Evolutionary conservation across 2,888 invertebrate species (phyloP).

Genomic region (Priocnemis perturbator): DNA sequence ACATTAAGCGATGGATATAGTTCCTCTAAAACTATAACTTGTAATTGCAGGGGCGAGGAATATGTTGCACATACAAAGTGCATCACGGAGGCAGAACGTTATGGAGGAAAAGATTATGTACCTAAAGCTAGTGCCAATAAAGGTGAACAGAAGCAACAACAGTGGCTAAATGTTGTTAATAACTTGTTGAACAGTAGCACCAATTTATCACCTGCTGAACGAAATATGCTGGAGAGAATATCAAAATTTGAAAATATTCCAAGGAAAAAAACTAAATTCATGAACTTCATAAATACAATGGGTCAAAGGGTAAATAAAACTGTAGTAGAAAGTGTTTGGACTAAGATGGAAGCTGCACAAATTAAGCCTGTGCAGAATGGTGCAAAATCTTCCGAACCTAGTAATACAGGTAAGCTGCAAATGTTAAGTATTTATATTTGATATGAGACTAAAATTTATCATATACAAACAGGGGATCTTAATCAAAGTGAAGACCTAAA

Average conservation of each 20-base stretch:
- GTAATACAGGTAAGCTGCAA: conserved; percentile 29
- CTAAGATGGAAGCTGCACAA: conserved; percentile 74
- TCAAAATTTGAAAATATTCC: conserved; percentile 88
- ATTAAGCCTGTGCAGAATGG: conserved; percentile 45
- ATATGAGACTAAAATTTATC: background rate
- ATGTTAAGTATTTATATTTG: conserved; percentile 9
- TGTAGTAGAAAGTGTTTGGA: conserved; percentile 83
- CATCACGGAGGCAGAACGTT: conserved; percentile 87
- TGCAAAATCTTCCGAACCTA: conserved; percentile 16
- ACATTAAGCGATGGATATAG: too few relatives aligned
- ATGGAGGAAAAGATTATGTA: conserved; percentile 88
- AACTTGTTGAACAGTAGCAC: conserved; percentile 79
- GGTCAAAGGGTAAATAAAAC: conserved; percentile 78
- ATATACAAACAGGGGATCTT: background rate
- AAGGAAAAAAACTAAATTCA: conserved; percentile 88
- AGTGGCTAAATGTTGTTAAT: conserved; percentile 86
- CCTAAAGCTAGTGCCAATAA: conserved; percentile 84
- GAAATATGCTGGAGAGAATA: conserved; percentile 81
- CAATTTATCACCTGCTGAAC: conserved; percentile 78
- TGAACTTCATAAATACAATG: conserved; percentile 83
- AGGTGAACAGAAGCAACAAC: conserved; percentile 90
- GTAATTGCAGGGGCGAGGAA: conserved; percentile 83
- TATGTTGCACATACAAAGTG: conserved; percentile 79
- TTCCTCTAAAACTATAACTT: too few relatives aligned
- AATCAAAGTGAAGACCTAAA: background rate